Percentiles rank a stretch among this genome's conserved stretches.
These are phyloP conservation scores for Morpho helenor DNA, from an alignment of 2,888 invertebrate genomes.

Conservation along the genomic window DNA sequence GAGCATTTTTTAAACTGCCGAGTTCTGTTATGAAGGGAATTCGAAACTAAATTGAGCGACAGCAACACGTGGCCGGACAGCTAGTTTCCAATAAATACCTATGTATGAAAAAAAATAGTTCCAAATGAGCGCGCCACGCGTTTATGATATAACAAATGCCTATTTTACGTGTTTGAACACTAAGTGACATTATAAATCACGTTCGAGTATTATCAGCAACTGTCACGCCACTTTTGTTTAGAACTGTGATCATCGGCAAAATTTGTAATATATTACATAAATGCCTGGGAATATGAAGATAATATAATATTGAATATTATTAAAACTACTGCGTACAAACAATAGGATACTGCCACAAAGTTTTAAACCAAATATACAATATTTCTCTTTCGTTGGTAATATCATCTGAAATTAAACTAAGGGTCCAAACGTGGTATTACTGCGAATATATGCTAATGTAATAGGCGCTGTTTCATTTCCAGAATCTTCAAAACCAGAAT, in stretches of 20 bases:
- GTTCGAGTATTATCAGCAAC: conserved; percentile 6
- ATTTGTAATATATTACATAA: conserved; percentile 4
- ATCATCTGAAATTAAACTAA: background rate
- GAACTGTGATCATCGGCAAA: conserved; percentile 6
- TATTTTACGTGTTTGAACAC: conserved; percentile 1
- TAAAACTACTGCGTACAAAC: too few relatives aligned
- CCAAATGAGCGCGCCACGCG: background rate
- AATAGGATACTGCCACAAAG: too few relatives aligned
- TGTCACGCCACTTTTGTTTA: conserved; percentile 4
- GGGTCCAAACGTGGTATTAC: background rate
- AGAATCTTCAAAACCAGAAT: conserved; percentile 8
- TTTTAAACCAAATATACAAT: too few relatives aligned
- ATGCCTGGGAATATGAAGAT: background rate
- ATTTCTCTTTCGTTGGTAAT: background rate
- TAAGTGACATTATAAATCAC: conserved; percentile 5
- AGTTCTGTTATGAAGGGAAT: too few relatives aligned
- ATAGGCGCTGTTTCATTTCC: conserved; percentile 4
- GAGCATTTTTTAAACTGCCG: too few relatives aligned
- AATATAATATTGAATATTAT: too few relatives aligned
- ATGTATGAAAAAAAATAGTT: too few relatives aligned
- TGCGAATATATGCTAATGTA: conserved; percentile 3
- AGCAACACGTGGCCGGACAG: too few relatives aligned
- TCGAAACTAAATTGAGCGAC: too few relatives aligned
- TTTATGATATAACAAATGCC: background rate
- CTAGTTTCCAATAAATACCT: too few relatives aligned